Base-by-base conservation (phyloP, 2,113 vertebrate genomes). In the Dicentrarchus labrax region DNA sequence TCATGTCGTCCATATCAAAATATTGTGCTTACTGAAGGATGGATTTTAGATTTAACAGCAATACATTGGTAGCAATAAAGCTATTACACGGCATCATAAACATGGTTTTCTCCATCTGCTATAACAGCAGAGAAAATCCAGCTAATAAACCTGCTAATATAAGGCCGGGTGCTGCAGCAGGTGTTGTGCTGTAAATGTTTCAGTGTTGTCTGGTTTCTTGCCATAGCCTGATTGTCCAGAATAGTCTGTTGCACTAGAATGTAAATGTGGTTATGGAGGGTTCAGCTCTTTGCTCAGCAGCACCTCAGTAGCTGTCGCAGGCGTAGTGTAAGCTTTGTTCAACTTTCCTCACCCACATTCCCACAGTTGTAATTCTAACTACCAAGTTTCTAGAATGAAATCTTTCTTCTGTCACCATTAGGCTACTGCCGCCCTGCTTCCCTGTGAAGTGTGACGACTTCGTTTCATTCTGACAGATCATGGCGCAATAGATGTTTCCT, bases 401-500 rank as follows among this genome's bases (percentile, higher is more conserved):
- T 16, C 16, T 70, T 69, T 78, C 38, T 61, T 56, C 68, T 66
- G 22, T 60, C 43, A 17, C 67, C 65, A 56, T 76, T 22, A 80
- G 68, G 77, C 68, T 4, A 3, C 64, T 3, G 76, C 39, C 8
- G 6, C 19, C 7, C 24, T 0, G 4, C 24, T 36, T 21, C 51
- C 16, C 68, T 67, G 68, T 67, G 68, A 71, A 59, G 75, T 57
- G 69, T 30, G 62, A 66, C 17, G 15, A 6, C 83, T 61, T 48
- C 0, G n/a, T 85, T 78, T 85, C 45, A 15, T 62, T 71, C 8
- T 57, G 71, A 74, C 50, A 61, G 66, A 68, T 54, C 67, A 0
- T 1, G 70, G 13, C 2, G 21, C 69, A 9, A 4, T 47, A 53
- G 76, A 67, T 48, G 85, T 78, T 62, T 84, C 81, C 81, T 21